Percentiles rank a stretch among this genome's conserved stretches.
These are phyloP conservation scores for Caenorhabditis wallacei DNA, from an alignment of 2,888 invertebrate species.

Conservation along the genomic window DNA sequence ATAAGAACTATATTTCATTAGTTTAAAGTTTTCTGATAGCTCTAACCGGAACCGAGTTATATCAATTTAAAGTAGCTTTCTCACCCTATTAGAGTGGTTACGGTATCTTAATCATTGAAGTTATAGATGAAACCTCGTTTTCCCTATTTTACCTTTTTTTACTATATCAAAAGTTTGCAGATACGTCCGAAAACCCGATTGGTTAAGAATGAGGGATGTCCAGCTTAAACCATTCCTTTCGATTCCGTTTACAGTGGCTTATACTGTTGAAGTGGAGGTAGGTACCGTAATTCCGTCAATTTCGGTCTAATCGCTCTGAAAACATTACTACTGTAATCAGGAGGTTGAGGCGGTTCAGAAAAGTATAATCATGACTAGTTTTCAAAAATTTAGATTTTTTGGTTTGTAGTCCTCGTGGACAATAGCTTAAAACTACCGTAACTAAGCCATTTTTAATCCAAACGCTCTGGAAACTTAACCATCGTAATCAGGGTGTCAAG, in stretches of 20 bases:
- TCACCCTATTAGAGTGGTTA: no score
- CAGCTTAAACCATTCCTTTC: conserved; percentile 50
- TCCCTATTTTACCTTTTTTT: no score
- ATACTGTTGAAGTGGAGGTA: conserved; percentile 61
- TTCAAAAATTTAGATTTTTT: not conserved
- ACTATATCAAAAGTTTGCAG: no score
- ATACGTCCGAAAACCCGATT: conserved; percentile 62
- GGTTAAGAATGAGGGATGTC: conserved; percentile 37
- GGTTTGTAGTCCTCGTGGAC: no score
- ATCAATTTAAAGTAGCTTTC: no score
- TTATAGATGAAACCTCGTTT: no score
- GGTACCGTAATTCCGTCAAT: not conserved
- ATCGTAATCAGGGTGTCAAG: not conserved
- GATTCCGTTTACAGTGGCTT: conserved; percentile 61
- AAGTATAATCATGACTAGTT: not conserved
- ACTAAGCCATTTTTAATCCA: not conserved
- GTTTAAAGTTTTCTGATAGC: no score
- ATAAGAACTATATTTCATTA: no score
- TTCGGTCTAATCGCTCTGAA: not conserved
- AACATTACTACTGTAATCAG: not conserved
- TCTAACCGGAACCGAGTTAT: no score
- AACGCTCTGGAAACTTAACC: not conserved
- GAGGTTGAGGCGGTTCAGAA: not conserved
- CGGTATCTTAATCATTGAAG: no score
- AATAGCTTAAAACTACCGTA: not conserved